Evolutionary conservation across 2,888 invertebrate species (phyloP).

Genomic region (Agrochola litura): DNA sequence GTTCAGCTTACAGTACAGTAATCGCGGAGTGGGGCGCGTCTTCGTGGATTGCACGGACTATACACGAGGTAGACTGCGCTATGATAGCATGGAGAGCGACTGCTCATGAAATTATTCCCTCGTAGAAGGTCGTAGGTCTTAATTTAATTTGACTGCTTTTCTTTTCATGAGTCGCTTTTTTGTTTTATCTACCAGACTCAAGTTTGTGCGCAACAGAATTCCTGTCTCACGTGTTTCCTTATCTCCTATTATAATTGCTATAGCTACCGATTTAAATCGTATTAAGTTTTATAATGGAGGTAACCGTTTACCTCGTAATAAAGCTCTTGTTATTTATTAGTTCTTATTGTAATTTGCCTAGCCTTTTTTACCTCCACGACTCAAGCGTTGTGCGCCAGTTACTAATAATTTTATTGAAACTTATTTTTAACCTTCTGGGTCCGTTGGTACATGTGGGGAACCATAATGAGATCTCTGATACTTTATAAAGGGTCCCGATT

Average conservation of each 20-base stretch:
- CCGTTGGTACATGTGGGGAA: neutral
- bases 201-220: conserved; percentile 2
- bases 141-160: conserved; percentile 16
- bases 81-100: neutral
- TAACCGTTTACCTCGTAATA: conserved; percentile 10
- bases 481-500: conserved; percentile 14
- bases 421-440: neutral
- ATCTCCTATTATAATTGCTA: neutral
- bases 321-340: conserved; percentile 19
- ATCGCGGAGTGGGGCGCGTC: too few species aligned
- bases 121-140: conserved; percentile 10
- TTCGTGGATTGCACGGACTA: too few species aligned
- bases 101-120: conserved; percentile 32
- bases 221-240: neutral
- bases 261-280: conserved; percentile 13
- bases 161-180: conserved; percentile 5
- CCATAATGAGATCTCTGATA: conserved; percentile 1
- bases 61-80: neutral
- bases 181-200: neutral
- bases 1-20: too few species aligned
- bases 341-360: conserved; percentile 25
- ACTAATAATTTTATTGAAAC: conserved; percentile 24
- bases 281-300: conserved; percentile 25
- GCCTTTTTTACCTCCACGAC: conserved; percentile 5
- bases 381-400: neutral